Conservation (phyloP, 2,797 vertebrate genomes). For the Nothura maculosa region DNA sequence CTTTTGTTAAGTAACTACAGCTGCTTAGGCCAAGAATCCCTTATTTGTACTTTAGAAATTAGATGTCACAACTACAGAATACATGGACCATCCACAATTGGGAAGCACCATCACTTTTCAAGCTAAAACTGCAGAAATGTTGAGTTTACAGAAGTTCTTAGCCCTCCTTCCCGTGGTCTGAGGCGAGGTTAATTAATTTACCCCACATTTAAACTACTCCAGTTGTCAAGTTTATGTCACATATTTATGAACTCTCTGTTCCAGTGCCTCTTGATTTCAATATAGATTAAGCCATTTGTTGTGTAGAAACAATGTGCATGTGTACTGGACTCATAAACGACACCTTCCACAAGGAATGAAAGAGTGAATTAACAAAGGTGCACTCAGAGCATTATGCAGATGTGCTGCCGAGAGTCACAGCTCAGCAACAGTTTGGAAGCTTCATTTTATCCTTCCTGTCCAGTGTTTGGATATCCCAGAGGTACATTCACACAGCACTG, state of each 20-base stretch:
- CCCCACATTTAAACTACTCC: neutral
- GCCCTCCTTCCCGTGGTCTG: neutral
- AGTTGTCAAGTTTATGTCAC: neutral
- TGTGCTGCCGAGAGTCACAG: neutral
- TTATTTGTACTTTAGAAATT: accelerated
- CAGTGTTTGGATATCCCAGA: neutral
- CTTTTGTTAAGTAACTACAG: accelerated
- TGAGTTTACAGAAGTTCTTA: neutral
- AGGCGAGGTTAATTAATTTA: constrained; percentile 3
- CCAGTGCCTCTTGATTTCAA: neutral
- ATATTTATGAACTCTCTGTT: neutral
- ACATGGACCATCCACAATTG: neutral
- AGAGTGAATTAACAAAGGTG: neutral
- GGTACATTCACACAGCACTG: neutral
- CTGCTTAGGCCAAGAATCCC: neutral
- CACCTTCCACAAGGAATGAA: neutral
- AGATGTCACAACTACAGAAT: neutral
- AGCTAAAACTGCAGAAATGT: neutral
- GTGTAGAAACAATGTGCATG: neutral
- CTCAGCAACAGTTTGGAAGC: neutral
- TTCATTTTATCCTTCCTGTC: neutral
- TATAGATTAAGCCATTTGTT: neutral
- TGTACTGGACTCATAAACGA: neutral
- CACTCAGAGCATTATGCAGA: neutral
- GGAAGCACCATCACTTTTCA: neutral